Evolutionary conservation across 2,797 vertebrate species (phyloP), one percentile per base, ranked within the genome.

Genomic region (Crenichthys baileyi): DNA sequence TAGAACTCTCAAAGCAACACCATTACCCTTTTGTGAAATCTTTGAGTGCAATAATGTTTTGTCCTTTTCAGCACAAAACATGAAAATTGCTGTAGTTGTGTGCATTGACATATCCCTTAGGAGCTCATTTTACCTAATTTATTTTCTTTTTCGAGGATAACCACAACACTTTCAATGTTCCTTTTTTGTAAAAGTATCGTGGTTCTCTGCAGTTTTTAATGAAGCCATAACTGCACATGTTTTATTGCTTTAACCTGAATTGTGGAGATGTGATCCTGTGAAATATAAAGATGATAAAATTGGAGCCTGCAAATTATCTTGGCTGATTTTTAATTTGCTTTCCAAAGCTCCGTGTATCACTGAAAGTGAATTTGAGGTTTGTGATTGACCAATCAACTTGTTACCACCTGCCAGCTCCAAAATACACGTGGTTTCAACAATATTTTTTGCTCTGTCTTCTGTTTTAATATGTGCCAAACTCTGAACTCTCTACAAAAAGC

Each of bases 21-120:
- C 18, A 13, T 77, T 83, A 73, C 1, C 58, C 70, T 83, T 8
- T 80, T 73, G 87, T 81, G 76, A 86, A 73, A 77, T 75, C 53
- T 84, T 71, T 63, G 63, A 87, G 88, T 92, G 88, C 87, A 93
- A 93, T 90, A 89, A 82, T 85, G 73, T 85, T 85, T 82, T 70
- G 53, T 81, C 72, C 70, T 83, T 77, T 79, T 77, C 44, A 46
- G 70, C 53, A 83, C 75, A 88, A 84, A 78, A 61, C 83, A 73
- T 87, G 77, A 88, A 71, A 77, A 63, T 84, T 85, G 31, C 61
- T 87, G 61, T 81, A 70, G 71, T 53, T 56, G 67, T 90, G 84
- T 90, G 41, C 60, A 72, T 79, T 46, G 85, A 73, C 50, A 16
- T 78, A 67, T 85, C 29, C 55, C 73, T 24, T 72, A 79, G 79